phyloP scores from a whole-genome alignment of 2,888 invertebrate species.

The Miltochrista miniata region DNA sequence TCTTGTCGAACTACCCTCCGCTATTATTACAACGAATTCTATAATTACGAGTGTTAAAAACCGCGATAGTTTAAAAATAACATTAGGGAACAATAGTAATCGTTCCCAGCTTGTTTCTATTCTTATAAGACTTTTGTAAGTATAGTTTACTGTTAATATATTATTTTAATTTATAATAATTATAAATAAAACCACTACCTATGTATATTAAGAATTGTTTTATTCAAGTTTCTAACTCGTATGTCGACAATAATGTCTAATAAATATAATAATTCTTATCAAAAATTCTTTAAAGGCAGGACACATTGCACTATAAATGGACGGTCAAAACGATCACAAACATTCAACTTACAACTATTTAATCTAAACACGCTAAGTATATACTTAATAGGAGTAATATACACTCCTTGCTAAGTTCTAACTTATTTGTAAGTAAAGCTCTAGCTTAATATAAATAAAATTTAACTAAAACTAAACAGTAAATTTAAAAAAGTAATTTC shows the following conservation, averaged over 20 bases:
- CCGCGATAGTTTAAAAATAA: too few species aligned
- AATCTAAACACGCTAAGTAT: neutral
- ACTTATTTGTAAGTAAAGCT: too few species aligned
- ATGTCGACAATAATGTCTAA: conserved; percentile 28
- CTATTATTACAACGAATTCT: too few species aligned
- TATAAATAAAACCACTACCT: conserved; percentile 15
- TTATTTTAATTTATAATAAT: neutral
- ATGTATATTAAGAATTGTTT: conserved; percentile 15
- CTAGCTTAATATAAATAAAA: too few species aligned
- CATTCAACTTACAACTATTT: conserved; percentile 32
- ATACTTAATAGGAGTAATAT: neutral
- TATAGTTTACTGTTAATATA: too few species aligned
- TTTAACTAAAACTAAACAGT: neutral
- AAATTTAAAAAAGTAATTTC: conserved; percentile 19
- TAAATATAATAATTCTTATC: conserved; percentile 52
- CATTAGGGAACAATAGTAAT: too few species aligned
- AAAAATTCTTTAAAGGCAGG: conserved; percentile 49
- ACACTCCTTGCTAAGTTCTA: too few species aligned
- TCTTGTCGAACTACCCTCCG: too few species aligned
- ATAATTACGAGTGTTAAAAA: too few species aligned
- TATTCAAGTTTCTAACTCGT: conserved; percentile 26
- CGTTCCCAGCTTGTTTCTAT: too few species aligned
- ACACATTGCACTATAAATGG: conserved; percentile 63
- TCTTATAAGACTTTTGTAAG: neutral
- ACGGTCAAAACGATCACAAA: conserved; percentile 75